These are phyloP conservation scores for Acestrorhynchus altus DNA, from an alignment of 2,797 vertebrate genomes.

Conservation along the genomic window DNA sequence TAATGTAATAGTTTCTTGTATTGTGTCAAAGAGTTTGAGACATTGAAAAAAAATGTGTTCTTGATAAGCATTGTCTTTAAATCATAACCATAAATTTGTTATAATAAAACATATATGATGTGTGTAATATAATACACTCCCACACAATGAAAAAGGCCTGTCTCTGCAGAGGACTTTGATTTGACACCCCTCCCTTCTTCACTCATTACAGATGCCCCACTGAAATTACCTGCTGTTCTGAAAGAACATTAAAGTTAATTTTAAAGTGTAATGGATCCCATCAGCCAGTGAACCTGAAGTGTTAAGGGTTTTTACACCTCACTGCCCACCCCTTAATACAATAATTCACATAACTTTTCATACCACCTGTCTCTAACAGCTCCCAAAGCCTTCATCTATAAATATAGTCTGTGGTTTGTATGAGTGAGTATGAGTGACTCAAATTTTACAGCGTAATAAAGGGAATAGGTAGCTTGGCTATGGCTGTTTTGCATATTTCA, in stretches of 20 bases:
- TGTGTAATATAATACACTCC: background rate
- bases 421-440: slow-evolving; percentile 1
- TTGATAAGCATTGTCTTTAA: background rate
- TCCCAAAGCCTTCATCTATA: slow-evolving; percentile 54
- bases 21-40: no score
- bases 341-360: slow-evolving; percentile 69
- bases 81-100: background rate
- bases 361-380: slow-evolving; percentile 61
- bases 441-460: background rate
- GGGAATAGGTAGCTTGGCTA: background rate
- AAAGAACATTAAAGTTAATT: slow-evolving; percentile 80
- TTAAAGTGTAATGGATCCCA: slow-evolving; percentile 79
- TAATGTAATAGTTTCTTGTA: no score
- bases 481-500: background rate
- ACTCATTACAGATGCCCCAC: slow-evolving; percentile 43
- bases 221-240: slow-evolving; percentile 74
- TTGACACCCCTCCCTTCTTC: slow-evolving; percentile 21
- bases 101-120: background rate
- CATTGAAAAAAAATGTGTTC: no score
- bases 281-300: slow-evolving; percentile 78
- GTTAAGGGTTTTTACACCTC: slow-evolving; percentile 68
- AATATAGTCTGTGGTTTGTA: background rate
- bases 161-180: background rate
- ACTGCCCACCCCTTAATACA: slow-evolving; percentile 70
- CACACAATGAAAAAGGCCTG: background rate